Percentiles rank a stretch among this genome's conserved stretches.
Conservation (phyloP, 2,113 vertebrate genomes). For the Sterrhoptilus dennistouni region DNA sequence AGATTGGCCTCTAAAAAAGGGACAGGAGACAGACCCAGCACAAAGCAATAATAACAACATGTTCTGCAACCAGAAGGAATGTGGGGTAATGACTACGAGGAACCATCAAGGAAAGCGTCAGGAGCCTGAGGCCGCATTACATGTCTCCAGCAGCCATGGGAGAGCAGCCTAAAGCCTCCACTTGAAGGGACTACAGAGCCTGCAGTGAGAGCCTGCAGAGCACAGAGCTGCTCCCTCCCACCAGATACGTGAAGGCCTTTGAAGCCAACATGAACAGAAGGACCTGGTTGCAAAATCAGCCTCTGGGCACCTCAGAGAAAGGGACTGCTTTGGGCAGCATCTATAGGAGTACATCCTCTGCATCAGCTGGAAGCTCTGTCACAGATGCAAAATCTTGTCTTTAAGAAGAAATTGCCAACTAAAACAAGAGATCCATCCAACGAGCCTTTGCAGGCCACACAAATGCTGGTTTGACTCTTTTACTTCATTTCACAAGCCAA, state of each 20-base stretch:
- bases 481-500: background rate
- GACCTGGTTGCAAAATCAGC: background rate
- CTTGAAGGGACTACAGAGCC: background rate
- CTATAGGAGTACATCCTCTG: background rate
- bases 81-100: slow-evolving; percentile 52
- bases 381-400: background rate
- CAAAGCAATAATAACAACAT: slow-evolving; percentile 46
- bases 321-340: background rate
- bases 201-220: background rate
- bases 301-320: background rate
- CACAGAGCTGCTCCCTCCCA: background rate
- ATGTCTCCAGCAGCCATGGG: slow-evolving; percentile 44
- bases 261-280: background rate
- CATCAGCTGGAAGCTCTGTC: background rate
- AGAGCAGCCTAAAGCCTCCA: slow-evolving; percentile 20
- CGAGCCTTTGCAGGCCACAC: background rate
- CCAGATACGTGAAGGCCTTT: background rate
- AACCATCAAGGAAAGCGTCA: slow-evolving; percentile 37
- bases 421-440: background rate
- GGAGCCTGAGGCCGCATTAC: background rate
- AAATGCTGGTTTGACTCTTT: background rate
- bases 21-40: slow-evolving; percentile 40
- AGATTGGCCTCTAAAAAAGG: background rate
- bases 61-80: slow-evolving; percentile 64
- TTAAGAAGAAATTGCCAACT: background rate